Conservation (phyloP, 2,113 vertebrate species). For the Martes martes region DNA sequence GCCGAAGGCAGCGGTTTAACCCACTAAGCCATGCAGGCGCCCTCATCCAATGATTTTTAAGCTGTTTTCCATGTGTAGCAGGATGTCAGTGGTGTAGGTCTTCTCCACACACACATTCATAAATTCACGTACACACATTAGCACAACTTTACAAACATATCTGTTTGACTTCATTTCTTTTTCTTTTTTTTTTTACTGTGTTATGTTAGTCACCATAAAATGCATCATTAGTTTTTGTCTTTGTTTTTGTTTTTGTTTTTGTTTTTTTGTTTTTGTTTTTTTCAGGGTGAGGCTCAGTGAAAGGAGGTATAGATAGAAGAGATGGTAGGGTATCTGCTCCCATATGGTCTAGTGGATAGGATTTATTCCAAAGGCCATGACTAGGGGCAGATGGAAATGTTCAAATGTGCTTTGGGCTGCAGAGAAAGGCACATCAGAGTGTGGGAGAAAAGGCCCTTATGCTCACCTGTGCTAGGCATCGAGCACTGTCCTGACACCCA, state of each 20-base stretch:
- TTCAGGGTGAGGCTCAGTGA: neutral
- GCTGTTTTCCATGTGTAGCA: neutral
- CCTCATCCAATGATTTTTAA: neutral
- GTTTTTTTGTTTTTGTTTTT: neutral
- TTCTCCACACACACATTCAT: neutral
- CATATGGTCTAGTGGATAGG: neutral
- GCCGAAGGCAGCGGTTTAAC: too few relatives aligned
- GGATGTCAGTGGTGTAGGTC: neutral
- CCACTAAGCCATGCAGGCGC: too few relatives aligned
- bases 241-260: too few relatives aligned
- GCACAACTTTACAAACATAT: neutral
- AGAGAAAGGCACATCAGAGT: neutral
- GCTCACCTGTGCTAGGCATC: neutral
- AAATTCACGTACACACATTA: neutral
- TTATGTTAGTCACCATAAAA: too few relatives aligned
- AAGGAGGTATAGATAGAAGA: neutral
- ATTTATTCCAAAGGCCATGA: neutral
- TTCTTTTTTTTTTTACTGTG: neutral
- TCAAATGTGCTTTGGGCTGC: neutral
- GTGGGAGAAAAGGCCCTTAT: neutral
- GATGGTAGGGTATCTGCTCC: neutral
- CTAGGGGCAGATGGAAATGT: neutral
- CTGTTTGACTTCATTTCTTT: neutral
- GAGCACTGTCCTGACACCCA: neutral
- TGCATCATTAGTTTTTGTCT: too few relatives aligned